Base-by-base conservation (phyloP, 2,797 vertebrate genomes). In the Sebastiscus tertius region DNA sequence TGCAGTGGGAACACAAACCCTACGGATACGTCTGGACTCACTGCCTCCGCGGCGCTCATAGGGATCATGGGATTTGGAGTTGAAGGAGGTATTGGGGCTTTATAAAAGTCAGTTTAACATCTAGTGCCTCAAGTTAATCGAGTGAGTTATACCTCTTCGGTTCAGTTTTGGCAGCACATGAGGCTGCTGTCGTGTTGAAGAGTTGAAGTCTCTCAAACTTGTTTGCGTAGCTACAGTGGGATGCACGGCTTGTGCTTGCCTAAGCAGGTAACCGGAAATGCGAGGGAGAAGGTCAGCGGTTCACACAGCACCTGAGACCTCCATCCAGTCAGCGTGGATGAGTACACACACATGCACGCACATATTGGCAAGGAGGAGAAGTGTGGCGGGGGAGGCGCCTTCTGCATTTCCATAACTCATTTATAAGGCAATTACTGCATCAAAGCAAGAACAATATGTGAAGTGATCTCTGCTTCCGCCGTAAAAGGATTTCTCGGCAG, bases 81-180 rank as follows among this genome's bases (percentile, higher is more conserved):
- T 81, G 63, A 79, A 81, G 46, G 69, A 83, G 59, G 77, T 74
- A 78, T 64, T 72, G 81, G 46, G 52, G 76, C 82, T 84, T 89
- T 79, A 63, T 83, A 75, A 88, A 91, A 91, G 80, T 85, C 85
- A 76, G 68, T 91, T 88, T 82, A 88, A 87, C 63, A 70, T 86
- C 86, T 71, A 79, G 60, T n/a, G 67, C 73, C 75, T 75, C 52
- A 2, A 75, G 80, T 87, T 84, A 79, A 87, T 87, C 82, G 88
- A 81, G 59, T 54, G 62, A 80, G 75, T 80, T 80, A 12, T 29
- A 82, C 67, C 22, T 52, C 29, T 58, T 3, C 1, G 12, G 31
- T 72, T 80, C 29, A 5, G 67, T 75, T 79, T 63, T 71, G 67
- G 56, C 55, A 29, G 29, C 55, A 8, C 46, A 20, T 29, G 20